These are phyloP conservation scores for Lagocephalus sceleratus DNA, from an alignment of 2,797 vertebrate species.

Conservation along the genomic window DNA sequence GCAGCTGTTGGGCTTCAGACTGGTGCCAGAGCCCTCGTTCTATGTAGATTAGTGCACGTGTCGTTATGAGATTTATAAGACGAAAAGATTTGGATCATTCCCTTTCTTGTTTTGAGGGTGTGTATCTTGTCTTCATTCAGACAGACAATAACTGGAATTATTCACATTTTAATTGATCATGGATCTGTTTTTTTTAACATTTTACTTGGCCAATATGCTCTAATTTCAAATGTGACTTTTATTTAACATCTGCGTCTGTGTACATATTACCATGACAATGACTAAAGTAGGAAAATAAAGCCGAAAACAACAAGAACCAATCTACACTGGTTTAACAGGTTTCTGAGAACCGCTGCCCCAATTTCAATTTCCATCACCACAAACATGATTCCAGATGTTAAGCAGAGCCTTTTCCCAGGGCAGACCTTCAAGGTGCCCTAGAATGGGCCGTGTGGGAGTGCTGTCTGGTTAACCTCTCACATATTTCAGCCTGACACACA, in stretches of 20 bases:
- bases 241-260: too few species aligned
- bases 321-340: too few species aligned
- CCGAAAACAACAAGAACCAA: not conserved
- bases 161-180: too few species aligned
- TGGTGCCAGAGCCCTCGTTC: conserved; percentile 47
- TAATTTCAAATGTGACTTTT: too few species aligned
- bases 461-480: conserved; percentile 55
- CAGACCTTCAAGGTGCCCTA: conserved; percentile 61
- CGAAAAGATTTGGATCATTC: conserved; percentile 24
- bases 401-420: conserved; percentile 48
- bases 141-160: conserved; percentile 2
- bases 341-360: too few species aligned
- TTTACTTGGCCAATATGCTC: too few species aligned
- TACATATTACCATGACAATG: too few species aligned
- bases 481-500: conserved; percentile 53
- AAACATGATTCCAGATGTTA: conserved; percentile 59
- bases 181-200: too few species aligned
- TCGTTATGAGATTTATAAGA: conserved; percentile 35
- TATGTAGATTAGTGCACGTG: conserved; percentile 43
- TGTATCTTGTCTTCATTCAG: conserved; percentile 6
- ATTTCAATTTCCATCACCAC: conserved; percentile 40
- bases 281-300: not conserved
- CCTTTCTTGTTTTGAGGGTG: conserved; percentile 12
- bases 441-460: conserved; percentile 56
- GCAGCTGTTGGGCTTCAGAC: conserved; percentile 49